These are phyloP conservation scores for Eulacestoma nigropectus DNA, from an alignment of 2,113 vertebrate species.

Conservation along the genomic window DNA sequence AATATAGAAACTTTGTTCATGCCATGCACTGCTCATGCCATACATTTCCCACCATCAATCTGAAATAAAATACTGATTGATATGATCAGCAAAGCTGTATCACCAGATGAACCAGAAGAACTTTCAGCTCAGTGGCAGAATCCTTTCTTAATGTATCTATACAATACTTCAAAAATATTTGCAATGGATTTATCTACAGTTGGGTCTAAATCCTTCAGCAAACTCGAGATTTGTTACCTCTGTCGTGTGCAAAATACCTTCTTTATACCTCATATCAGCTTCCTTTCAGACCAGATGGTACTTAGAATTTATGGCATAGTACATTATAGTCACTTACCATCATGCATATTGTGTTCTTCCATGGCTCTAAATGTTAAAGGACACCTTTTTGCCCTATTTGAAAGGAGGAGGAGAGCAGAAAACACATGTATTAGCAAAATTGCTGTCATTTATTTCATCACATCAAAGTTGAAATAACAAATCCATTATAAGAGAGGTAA, in stretches of 20 bases:
- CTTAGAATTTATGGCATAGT: slow-evolving; percentile 44
- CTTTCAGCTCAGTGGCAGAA: background rate
- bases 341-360: background rate
- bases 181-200: slow-evolving; percentile 10
- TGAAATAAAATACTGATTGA: background rate
- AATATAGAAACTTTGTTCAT: background rate
- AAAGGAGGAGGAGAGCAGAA: background rate
- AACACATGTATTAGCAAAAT: slow-evolving; percentile 51
- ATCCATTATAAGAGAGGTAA: slow-evolving; percentile 7
- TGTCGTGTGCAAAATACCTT: background rate
- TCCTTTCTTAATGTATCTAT: background rate
- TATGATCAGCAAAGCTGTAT: background rate
- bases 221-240: slow-evolving; percentile 45
- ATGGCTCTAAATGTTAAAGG: slow-evolving; percentile 32
- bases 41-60: background rate
- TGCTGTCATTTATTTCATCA: slow-evolving; percentile 50
- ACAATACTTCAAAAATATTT: slow-evolving; percentile 22
- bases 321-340: slow-evolving; percentile 39
- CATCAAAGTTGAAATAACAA: slow-evolving; percentile 34
- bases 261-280: slow-evolving; percentile 25
- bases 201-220: slow-evolving; percentile 5
- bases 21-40: background rate
- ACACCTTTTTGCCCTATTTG: slow-evolving; percentile 16
- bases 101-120: background rate
- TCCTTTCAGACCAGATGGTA: slow-evolving; percentile 22